Conservation (phyloP, 2,113 vertebrate genomes). For the Gallinago paraguaiae region DNA sequence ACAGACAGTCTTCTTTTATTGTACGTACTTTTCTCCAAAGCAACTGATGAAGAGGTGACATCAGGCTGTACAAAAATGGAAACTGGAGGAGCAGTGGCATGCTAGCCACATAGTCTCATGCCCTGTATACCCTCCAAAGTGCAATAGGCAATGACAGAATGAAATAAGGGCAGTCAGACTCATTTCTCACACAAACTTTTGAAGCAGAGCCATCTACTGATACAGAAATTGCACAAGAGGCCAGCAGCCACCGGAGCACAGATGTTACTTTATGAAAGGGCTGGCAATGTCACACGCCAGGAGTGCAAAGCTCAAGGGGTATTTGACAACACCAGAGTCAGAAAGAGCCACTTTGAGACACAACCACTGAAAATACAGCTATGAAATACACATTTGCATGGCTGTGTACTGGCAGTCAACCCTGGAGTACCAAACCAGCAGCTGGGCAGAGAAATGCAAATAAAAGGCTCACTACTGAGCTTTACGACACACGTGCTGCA, state of each 20-base stretch:
- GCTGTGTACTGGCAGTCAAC: not conserved
- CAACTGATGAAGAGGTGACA: not conserved
- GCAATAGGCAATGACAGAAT: constrained; percentile 1
- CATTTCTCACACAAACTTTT: not conserved
- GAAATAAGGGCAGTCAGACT: constrained; percentile 4
- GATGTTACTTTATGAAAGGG: not conserved
- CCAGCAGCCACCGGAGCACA: not conserved
- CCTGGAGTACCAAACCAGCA: not conserved
- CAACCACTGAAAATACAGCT: not conserved
- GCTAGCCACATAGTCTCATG: not conserved
- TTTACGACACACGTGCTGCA: not conserved
- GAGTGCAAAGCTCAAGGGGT: not conserved
- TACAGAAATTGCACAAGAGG: not conserved
- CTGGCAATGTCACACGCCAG: not conserved
- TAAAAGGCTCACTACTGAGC: not conserved
- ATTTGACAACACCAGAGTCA: not conserved
- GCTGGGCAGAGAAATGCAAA: not conserved
- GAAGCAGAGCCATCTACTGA: not conserved
- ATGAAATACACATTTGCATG: not conserved
- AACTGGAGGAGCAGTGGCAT: not conserved
- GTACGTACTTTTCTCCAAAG: not conserved
- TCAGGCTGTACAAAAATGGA: not conserved
- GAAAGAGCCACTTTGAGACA: not conserved
- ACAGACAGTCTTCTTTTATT: not conserved
- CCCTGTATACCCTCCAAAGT: not conserved